Percentiles rank a stretch among this genome's conserved stretches.
Conservation (phyloP, 2,113 vertebrate species). For the Lamprologus lemairii region DNA sequence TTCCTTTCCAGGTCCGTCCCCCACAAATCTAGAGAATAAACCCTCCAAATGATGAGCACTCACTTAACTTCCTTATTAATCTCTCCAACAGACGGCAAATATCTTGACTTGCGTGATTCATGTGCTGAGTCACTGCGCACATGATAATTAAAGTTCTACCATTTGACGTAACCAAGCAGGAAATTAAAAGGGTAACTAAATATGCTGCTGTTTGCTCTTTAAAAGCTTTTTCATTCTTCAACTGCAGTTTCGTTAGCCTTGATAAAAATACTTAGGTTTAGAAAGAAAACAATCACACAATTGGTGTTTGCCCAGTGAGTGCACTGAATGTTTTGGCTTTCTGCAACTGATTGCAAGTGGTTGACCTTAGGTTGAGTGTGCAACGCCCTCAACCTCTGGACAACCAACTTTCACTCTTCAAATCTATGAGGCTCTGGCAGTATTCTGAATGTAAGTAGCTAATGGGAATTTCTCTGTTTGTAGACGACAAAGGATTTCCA, state of each 20-base stretch:
- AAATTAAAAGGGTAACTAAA: not conserved
- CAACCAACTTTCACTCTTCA: not conserved
- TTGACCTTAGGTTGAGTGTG: not conserved
- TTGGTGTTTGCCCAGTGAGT: not conserved
- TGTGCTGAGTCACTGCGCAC: not conserved
- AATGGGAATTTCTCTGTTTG: not conserved
- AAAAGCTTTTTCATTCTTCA: not conserved
- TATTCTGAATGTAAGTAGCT: not conserved
- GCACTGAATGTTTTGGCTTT: not conserved
- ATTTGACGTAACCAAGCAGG: not conserved
- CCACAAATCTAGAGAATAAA: not conserved
- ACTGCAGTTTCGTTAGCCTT: not conserved
- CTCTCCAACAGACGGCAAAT: not conserved
- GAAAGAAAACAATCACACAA: not conserved
- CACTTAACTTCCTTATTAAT: not conserved
- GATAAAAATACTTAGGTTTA: not conserved
- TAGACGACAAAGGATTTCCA: not conserved
- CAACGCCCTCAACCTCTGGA: accelerated
- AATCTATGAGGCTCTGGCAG: not conserved
- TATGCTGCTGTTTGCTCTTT: not conserved
- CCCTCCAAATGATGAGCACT: not conserved
- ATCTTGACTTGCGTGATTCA: not conserved
- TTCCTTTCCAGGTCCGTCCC: not conserved
- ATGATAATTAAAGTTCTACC: not conserved
- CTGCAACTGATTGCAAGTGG: not conserved